phyloP scores from a whole-genome alignment of 2,797 vertebrate species.

The Megalops cyprinoides region DNA sequence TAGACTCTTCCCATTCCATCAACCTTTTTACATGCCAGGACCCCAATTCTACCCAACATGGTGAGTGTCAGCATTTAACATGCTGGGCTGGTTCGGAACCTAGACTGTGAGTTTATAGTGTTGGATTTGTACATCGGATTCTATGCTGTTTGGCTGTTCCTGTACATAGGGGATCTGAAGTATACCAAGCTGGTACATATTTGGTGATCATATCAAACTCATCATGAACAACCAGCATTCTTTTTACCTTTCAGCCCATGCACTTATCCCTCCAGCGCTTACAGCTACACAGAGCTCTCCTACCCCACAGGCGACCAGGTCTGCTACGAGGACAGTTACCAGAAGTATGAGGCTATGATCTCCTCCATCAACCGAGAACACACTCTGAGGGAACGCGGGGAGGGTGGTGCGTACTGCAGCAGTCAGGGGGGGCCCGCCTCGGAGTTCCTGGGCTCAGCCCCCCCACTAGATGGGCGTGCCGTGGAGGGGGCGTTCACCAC shows the following conservation, averaged over 20 bases:
- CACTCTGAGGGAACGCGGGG: slow-evolving; percentile 53
- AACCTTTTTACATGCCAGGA: slow-evolving; percentile 63
- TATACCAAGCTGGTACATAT: background rate
- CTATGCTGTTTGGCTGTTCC: background rate
- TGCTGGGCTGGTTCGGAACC: no score
- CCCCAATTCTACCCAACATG: slow-evolving; percentile 70
- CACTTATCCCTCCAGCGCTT: slow-evolving; percentile 64
- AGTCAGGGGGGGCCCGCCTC: slow-evolving; percentile 46
- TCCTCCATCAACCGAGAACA: slow-evolving; percentile 61
- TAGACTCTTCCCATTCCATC: slow-evolving; percentile 59
- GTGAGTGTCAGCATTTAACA: slow-evolving; percentile 58
- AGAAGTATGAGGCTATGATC: slow-evolving; percentile 62
- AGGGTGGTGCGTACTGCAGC: slow-evolving; percentile 37
- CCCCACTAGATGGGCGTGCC: slow-evolving; percentile 54
- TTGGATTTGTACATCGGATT: background rate
- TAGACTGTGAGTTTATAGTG: background rate
- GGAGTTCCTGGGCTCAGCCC: slow-evolving; percentile 51
- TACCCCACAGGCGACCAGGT: slow-evolving; percentile 61
- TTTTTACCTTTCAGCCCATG: slow-evolving; percentile 43
- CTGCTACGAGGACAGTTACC: slow-evolving; percentile 64
- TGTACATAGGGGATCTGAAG: background rate
- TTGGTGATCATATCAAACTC: background rate
- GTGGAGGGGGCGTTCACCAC: slow-evolving; percentile 66
- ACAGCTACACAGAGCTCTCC: slow-evolving; percentile 63
- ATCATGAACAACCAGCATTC: background rate